Percentiles rank a stretch among this genome's conserved stretches.
phyloP scores from a whole-genome alignment of 1,140 invertebrate species.

The Patella vulgata region DNA sequence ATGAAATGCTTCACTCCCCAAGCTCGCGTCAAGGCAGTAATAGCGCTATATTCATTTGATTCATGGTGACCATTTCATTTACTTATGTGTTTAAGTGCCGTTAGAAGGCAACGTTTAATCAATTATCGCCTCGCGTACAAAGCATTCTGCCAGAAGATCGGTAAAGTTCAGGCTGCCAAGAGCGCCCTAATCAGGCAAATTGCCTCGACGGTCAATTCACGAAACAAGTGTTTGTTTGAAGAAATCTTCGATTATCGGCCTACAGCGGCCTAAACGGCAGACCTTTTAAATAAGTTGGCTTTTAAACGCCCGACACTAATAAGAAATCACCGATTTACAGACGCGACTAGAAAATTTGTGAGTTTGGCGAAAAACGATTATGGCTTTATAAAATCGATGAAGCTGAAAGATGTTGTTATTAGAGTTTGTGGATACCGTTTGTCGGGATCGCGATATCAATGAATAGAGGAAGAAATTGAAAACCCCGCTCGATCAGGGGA shows the following conservation, averaged over 20 bases:
- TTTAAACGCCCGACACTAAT: slow-evolving; percentile 29
- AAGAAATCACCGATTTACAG: slow-evolving; percentile 17
- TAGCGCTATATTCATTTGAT: slow-evolving; percentile 16
- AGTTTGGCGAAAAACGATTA: slow-evolving; percentile 13
- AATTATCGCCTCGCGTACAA: slow-evolving; percentile 28
- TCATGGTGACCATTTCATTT: slow-evolving; percentile 17
- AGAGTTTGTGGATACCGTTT: slow-evolving; percentile 3
- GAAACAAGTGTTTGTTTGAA: slow-evolving; percentile 37
- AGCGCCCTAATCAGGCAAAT: slow-evolving; percentile 30
- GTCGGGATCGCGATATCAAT: not conserved
- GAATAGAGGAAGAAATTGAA: slow-evolving; percentile 17
- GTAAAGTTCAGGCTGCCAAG: slow-evolving; percentile 16
- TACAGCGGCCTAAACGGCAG: slow-evolving; percentile 4
- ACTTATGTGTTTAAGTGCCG: slow-evolving; percentile 35
- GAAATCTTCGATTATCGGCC: slow-evolving; percentile 31
- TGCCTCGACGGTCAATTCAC: slow-evolving; percentile 17
- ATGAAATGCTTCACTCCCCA: slow-evolving; percentile 8
- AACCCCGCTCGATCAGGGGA: slow-evolving; percentile 1
- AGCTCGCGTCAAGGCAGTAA: slow-evolving; percentile 3
- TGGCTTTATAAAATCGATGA: not conserved
- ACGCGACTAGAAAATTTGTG: slow-evolving; percentile 1
- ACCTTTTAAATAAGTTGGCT: slow-evolving; percentile 31
- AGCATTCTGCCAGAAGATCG: slow-evolving; percentile 21
- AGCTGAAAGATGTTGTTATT: slow-evolving; percentile 18
- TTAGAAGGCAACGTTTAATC: slow-evolving; percentile 25